Conservation (phyloP, 2,113 vertebrate species). For the Pluvialis apricaria region DNA sequence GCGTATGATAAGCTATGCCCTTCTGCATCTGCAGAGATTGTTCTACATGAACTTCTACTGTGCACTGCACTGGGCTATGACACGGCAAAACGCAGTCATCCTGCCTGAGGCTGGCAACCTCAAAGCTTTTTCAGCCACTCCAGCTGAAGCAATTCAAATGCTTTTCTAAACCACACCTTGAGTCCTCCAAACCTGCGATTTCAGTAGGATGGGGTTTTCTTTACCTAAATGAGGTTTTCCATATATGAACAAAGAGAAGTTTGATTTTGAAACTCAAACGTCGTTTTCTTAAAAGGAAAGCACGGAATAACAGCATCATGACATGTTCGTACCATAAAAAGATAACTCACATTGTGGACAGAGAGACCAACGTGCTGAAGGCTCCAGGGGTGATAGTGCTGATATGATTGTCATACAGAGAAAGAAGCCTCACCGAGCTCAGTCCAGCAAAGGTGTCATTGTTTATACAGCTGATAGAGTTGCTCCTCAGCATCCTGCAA, state of each 20-base stretch:
- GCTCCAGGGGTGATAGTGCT: slow-evolving; percentile 92
- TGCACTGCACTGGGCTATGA: neutral
- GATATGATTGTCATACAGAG: slow-evolving; percentile 95
- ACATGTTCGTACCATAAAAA: neutral
- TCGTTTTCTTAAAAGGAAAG: neutral
- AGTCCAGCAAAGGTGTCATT: slow-evolving; percentile 93
- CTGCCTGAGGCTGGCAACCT: neutral
- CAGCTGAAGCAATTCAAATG: neutral
- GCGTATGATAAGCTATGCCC: neutral
- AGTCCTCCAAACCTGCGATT: neutral
- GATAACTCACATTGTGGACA: slow-evolving; percentile 94
- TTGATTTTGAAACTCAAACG: neutral
- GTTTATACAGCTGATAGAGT: slow-evolving; percentile 92
- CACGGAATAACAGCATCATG: neutral
- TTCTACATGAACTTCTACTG: neutral
- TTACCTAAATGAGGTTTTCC: neutral
- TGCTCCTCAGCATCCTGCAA: slow-evolving; percentile 93
- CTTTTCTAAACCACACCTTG: neutral
- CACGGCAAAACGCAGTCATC: neutral
- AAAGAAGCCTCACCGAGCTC: slow-evolving; percentile 92
- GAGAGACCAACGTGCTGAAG: slow-evolving; percentile 92
- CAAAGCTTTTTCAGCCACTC: neutral
- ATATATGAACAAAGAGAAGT: neutral
- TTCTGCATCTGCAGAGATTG: neutral
- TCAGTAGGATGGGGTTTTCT: neutral